Base-by-base conservation (phyloP, 1,140 invertebrate species). In the Drosophila ficusphila region DNA sequence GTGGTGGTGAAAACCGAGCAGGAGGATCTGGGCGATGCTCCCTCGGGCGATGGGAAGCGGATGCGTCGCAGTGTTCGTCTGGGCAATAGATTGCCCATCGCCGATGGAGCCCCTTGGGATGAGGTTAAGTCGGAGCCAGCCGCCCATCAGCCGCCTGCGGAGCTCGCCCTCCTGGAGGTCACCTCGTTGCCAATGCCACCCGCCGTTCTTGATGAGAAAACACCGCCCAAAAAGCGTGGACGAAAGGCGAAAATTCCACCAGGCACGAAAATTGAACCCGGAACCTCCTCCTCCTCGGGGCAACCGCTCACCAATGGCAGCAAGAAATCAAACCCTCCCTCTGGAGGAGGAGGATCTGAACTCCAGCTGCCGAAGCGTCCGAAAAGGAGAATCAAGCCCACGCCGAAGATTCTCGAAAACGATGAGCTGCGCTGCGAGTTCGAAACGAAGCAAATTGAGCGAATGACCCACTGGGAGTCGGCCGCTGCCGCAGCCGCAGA, bases 361-460 rank as follows among this genome's bases (percentile, higher is more conserved):
- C 1, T 74, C 3, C 72, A 82, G 16, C 47, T 90, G 36, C 85
- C 89, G 1, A 91, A 91, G 41, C 90, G 91, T 4, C 91, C 91
- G 2, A 92, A 92, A 18, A 89, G 93, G 3, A 91, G 93, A 42
- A 93, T 93, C 12, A 94, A 94, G 53, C 93, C 93, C 7, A 94
- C 93, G 12, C 90, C 93, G 3, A 94, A 94, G 79, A 92, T 93
- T 11, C 75, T 94, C 3, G 93, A 92, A 11, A 94, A 94, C 71
- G 92, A 93, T 74, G 93, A 93, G 61, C 72, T 94, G 49, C 91
- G 93, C 51, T 92, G 93, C 36, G 93, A 93, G 36, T 90, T 93
- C 12, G 93, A 94, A 60, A 92, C 92, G 14, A 93, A 93, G 76
- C 93, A 93, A 64, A 93, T 93, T 71, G 92, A 92, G 6, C 90